Evolutionary conservation across 1,140 invertebrate genomes (phyloP).

Genomic region (Calephelis nemesis): DNA sequence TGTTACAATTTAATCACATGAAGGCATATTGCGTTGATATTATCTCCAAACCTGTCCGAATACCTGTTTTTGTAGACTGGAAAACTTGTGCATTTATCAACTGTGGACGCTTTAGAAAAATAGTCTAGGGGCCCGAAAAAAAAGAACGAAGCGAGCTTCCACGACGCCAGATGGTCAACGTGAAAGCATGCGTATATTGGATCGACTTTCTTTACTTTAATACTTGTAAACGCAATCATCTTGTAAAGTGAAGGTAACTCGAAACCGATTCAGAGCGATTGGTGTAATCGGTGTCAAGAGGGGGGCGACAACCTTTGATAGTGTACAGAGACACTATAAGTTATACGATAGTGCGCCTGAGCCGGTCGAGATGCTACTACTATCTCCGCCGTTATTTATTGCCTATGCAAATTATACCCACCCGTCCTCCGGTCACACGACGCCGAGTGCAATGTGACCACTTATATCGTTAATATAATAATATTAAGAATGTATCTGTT

Average conservation of each 20-base stretch:
- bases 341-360: conserved; percentile 49
- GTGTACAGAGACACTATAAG: conserved; percentile 40
- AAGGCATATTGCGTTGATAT: background rate
- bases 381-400: conserved; percentile 65
- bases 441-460: conserved; percentile 34
- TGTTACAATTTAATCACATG: background rate
- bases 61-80: conserved; percentile 10
- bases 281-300: conserved; percentile 60
- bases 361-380: conserved; percentile 49
- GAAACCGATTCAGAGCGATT: conserved; percentile 41
- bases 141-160: background rate
- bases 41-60: conserved; percentile 16
- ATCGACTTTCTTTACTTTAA: conserved; percentile 22
- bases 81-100: background rate
- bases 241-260: conserved; percentile 39
- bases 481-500: conserved; percentile 8
- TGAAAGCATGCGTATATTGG: conserved; percentile 22
- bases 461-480: conserved; percentile 32
- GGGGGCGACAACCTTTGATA: conserved; percentile 70
- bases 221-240: conserved; percentile 13
- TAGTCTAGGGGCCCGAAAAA: conserved; percentile 2
- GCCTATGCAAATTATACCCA: conserved; percentile 54
- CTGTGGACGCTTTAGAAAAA: conserved; percentile 5
- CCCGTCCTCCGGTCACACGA: conserved; percentile 48
- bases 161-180: conserved; percentile 6